Percentiles rank a stretch among this genome's conserved stretches.
Evolutionary conservation across 2,797 vertebrate genomes (phyloP).

Genomic region (Cuniculus paca): DNA sequence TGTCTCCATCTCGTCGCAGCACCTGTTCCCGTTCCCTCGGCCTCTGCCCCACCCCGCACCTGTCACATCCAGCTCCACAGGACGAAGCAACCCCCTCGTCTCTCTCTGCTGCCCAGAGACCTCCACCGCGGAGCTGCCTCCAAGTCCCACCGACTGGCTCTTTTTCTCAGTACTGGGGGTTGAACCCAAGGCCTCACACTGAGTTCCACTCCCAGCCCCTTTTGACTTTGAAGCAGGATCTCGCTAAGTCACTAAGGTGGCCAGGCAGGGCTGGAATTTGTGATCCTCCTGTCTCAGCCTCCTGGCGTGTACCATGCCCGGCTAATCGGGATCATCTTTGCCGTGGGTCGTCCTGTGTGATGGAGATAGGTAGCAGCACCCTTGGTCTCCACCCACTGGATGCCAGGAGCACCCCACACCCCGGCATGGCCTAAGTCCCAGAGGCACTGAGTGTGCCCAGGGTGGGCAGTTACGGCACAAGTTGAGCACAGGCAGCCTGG

Average conservation of each 20-base stretch:
- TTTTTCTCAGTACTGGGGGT: background rate
- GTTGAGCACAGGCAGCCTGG: accelerated
- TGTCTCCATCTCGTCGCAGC: no score
- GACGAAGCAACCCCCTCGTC: background rate
- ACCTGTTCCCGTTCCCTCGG: background rate
- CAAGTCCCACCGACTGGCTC: background rate
- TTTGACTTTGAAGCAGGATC: background rate
- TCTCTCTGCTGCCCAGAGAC: background rate
- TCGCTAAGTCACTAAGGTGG: background rate
- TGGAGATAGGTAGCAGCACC: background rate
- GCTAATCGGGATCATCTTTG: background rate
- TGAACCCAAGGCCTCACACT: background rate
- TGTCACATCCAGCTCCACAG: accelerated
- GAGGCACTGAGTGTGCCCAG: background rate
- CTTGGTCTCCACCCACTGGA: background rate
- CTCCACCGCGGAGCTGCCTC: background rate
- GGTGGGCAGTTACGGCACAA: background rate
- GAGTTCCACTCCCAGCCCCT: background rate
- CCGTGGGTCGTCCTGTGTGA: background rate
- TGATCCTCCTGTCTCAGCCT: background rate
- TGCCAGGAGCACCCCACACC: background rate
- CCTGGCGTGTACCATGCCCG: background rate
- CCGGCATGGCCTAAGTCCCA: background rate
- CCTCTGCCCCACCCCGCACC: accelerated
- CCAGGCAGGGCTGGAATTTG: background rate